phyloP scores from a whole-genome alignment of 2,113 vertebrate genomes.

The Solenodon paradoxus region DNA sequence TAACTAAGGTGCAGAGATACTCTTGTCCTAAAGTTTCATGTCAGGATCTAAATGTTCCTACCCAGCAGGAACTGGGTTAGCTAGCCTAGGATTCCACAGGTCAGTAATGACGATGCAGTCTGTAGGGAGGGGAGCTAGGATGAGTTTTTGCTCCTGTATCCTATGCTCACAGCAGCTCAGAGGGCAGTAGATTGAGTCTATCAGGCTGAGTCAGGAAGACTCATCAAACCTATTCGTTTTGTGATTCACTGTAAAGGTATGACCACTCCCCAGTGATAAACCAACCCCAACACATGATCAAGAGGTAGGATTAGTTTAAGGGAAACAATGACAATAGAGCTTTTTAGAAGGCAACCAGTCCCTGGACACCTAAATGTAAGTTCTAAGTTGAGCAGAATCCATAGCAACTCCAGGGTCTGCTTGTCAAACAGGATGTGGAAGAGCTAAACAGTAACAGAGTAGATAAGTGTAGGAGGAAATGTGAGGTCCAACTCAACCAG shows the following conservation, averaged over 20 bases:
- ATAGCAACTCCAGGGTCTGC: not conserved
- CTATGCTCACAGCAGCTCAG: not conserved
- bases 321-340: not conserved
- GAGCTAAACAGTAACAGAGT: not conserved
- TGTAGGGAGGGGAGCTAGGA: not conserved
- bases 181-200: not conserved
- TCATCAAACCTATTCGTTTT: not conserved
- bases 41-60: not conserved
- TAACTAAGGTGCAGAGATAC: not conserved
- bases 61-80: not conserved
- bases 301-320: not conserved
- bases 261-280: conserved; percentile 55
- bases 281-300: conserved; percentile 24
- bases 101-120: not conserved
- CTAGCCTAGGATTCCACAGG: conserved; percentile 25
- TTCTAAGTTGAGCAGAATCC: not conserved
- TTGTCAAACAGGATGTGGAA: not conserved
- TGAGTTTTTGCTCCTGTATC: not conserved
- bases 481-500: not conserved
- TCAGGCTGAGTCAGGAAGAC: not conserved
- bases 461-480: not conserved
- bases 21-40: not conserved
- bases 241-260: conserved; percentile 60
- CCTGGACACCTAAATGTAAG: not conserved
- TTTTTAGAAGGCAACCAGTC: not conserved